Base-by-base conservation (phyloP, 2,113 vertebrate genomes). In the Megaptera novaeangliae region DNA sequence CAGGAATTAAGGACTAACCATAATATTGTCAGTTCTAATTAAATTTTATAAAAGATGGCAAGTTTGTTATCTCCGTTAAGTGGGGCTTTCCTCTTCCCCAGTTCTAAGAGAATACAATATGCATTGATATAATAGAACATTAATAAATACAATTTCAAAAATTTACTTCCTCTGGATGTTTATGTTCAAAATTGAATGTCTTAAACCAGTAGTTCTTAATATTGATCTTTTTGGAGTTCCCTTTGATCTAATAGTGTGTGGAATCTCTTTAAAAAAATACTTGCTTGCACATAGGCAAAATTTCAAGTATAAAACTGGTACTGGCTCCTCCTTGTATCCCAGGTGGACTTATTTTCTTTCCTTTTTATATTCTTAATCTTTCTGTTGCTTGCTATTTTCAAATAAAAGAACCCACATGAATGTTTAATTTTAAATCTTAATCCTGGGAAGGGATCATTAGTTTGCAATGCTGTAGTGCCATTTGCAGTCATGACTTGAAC, bases 1-100 rank as follows among this genome's bases (percentile, higher is more conserved):
- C 99, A 99, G 99, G 99, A 98, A 99, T 98, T 98, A 98, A 98
- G 97, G 98, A 98, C 98, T 98, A 98, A 99, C 98, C 97, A 95
- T 98, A 98, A 98, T 78, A 95, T 95, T 97, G 94, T 98, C 98
- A 97, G 72, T 71, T 98, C 98, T 96, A 94, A 98, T 90, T 98
- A 96, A 93, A 89, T 97, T 98, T 98, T 98, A 96, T 98, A 98
- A 97, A 97, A 98, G 98, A 96, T 90, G 87, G 97, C 83, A 98
- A 96, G 96, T 98, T 98, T 98, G 98, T 99, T 98, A 98, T 95
- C 97, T 98, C 92, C 64, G 95, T 98, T 97, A 95, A 96, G 89
- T 97, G 96, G 95, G 95, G 71, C 88, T 63, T 80, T 36, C 82
- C 57, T 12, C 71, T 69, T 15, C 27, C 80, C 81, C 59, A 69